Base-by-base conservation (phyloP, 2,888 invertebrate species). In the Perizoma flavofasciatum region DNA sequence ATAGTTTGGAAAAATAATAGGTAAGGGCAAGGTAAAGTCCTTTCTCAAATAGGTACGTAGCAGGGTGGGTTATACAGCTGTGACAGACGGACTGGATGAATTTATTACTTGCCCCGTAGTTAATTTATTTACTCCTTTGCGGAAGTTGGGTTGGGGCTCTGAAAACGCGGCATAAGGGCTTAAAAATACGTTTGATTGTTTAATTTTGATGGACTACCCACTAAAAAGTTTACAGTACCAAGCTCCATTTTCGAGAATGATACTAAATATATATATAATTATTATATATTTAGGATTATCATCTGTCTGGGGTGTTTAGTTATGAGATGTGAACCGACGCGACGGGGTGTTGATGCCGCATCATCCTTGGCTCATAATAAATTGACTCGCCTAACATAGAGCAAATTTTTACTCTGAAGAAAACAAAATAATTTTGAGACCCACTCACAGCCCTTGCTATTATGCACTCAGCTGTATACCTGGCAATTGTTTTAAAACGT, bases 81-180 rank as follows among this genome's bases (percentile, higher is more conserved):
- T 69, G 67, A 67, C 67, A 66, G 65, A 63, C 63, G 64, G 64
- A 54, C 67, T 56, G 61, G 63, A 63, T 65, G 65, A 67, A 69
- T 69, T 69, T 69, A 69, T 69, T 69, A 64, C 65, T 62, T 62
- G 54, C 49, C 65, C 62, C 55, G 54, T 56, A 59, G 55, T 62
- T 67, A 69, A 69, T 67, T 69, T 67, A 67, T 69, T 67, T 65
- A 69, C 66, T 67, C 59, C 49, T 39, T 49, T 52, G 55, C 46
- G 56, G 53, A 63, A 65, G 56, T 64, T 61, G 61, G 58, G 44
- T 43, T 47, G 55, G 50, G 49, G 54, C 33, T 59, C 58, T 45
- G 49, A 45, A 60, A 53, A 59, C 54, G 47, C 41, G 34, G 54
- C 34, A 40, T 46, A 54, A 59, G 32, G 34, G 47, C 63, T 63